phyloP scores from a whole-genome alignment of 2,113 vertebrate species.

The Rattus rattus region DNA sequence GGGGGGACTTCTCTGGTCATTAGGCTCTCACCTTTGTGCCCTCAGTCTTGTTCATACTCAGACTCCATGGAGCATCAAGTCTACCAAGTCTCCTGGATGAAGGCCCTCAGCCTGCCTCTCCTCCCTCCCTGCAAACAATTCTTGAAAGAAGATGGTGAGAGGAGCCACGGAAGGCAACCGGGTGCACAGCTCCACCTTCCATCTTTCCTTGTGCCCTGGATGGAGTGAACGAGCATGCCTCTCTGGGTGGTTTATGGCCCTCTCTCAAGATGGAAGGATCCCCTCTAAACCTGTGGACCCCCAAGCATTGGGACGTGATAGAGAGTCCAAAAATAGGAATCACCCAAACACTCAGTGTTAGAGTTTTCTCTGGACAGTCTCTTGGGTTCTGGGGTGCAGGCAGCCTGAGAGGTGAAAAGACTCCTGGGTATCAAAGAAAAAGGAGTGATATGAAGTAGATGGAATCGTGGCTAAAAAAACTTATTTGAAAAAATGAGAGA shows the following conservation, averaged over 20 bases:
- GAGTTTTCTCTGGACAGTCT: not conserved
- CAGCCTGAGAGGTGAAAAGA: not conserved
- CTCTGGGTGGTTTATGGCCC: not conserved
- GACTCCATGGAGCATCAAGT: not conserved
- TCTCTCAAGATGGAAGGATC: conserved; percentile 39
- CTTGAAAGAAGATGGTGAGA: not conserved
- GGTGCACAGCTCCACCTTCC: not conserved
- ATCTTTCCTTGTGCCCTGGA: not conserved
- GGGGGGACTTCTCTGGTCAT: not conserved
- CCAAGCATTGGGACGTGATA: not conserved
- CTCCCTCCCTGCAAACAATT: not conserved
- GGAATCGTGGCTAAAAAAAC: not conserved
- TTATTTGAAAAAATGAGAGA: not conserved
- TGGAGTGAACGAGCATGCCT: not conserved
- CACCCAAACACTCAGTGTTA: not conserved
- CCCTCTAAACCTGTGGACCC: not conserved
- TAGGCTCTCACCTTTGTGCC: not conserved
- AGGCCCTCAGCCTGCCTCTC: not conserved
- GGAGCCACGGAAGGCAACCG: not conserved
- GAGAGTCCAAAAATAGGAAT: not conserved
- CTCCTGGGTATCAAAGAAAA: conserved; percentile 6
- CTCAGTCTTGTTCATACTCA: not conserved
- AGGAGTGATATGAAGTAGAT: not conserved
- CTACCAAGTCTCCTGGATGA: not conserved
- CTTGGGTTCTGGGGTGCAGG: not conserved